Percentiles rank a stretch among this genome's conserved stretches.
phyloP scores from a whole-genome alignment of 2,113 vertebrate genomes.

The Crotophaga sulcirostris region DNA sequence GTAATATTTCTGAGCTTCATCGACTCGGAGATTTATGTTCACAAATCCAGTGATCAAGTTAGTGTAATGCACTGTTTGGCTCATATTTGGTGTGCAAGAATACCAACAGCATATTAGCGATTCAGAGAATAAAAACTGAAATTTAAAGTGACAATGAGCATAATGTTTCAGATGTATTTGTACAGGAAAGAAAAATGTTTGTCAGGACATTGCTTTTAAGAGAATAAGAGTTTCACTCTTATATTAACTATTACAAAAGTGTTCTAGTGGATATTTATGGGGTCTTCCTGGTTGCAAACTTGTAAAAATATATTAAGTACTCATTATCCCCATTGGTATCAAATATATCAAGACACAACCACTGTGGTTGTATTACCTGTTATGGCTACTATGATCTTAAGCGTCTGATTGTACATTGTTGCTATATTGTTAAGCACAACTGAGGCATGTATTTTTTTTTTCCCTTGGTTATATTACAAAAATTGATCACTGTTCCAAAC shows the following conservation, averaged over 20 bases:
- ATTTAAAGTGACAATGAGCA: conserved; percentile 74
- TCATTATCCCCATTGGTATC: conserved; percentile 17
- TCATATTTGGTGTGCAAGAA: conserved; percentile 74
- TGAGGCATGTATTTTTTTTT: conserved; percentile 25
- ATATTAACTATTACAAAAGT: conserved; percentile 25
- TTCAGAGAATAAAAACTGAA: conserved; percentile 37
- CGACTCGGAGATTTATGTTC: conserved; percentile 16
- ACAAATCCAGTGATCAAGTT: conserved; percentile 54
- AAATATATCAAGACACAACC: not conserved
- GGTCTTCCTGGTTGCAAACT: conserved; percentile 46
- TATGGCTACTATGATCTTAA: conserved; percentile 37
- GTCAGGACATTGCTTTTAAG: conserved; percentile 5
- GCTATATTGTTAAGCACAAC: conserved; percentile 36
- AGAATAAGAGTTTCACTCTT: conserved; percentile 31
- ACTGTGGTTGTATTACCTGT: not conserved
- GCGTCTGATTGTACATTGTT: conserved; percentile 44
- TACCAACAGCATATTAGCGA: conserved; percentile 68
- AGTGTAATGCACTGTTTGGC: conserved; percentile 74
- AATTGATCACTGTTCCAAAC: conserved; percentile 63
- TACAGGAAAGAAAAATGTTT: conserved; percentile 55
- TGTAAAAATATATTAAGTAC: conserved; percentile 50
- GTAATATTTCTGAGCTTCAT: not conserved
- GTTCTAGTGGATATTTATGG: conserved; percentile 35
- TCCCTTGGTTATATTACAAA: conserved; percentile 57
- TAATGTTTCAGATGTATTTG: conserved; percentile 31